Evolutionary conservation across 2,888 invertebrate species (phyloP), one percentile per base, ranked within the genome.

Genomic region (Pandemis cinnamomeana): DNA sequence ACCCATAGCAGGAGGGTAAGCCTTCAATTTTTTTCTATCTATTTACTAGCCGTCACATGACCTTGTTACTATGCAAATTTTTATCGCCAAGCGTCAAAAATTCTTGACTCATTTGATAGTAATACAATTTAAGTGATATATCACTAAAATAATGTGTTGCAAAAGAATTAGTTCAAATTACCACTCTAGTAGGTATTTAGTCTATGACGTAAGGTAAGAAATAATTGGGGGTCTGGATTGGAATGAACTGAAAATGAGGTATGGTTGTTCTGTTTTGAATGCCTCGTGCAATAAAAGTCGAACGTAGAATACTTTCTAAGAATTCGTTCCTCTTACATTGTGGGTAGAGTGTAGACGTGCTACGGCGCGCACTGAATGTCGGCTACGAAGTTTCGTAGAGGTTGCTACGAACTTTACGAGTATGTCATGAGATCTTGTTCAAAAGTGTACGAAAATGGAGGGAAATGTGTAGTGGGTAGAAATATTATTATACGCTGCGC

Each of bases 221-320:
- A 58, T 58, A 58, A 58, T 58, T 58, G 58, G 27, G 58, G 27
- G 27, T 27, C 27, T 27, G 27, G 5, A 58, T 58, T 1, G 58
- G 27, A 27, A 58, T 58, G 58, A 58, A 58, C 58, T 27, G 58
- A 58, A 27, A 58, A 58, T 58, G 58, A 58, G 10, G 58, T 58
- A 58, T 58, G 11, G 27, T 58, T 58, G 58, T 11, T 58, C 27
- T 3, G 58, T 58, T 58, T 58, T 27, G 27, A 27, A 58, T 27
- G 27, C 55, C 53, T 15, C 8, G 53, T 7, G 55, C 20, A 20
- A 10, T 55, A 55, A 55, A 55, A 20, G 10, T 55, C 20, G 27
- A 15, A 5, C 53, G 15, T 5, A 53, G 53, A 15, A 53, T 53
- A 15, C n/a, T 15, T 53, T 53, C 20, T n/a, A 55, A 15, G 55